Evolutionary conservation across 1,140 invertebrate species (phyloP).

Genomic region (Danaus plexippus): DNA sequence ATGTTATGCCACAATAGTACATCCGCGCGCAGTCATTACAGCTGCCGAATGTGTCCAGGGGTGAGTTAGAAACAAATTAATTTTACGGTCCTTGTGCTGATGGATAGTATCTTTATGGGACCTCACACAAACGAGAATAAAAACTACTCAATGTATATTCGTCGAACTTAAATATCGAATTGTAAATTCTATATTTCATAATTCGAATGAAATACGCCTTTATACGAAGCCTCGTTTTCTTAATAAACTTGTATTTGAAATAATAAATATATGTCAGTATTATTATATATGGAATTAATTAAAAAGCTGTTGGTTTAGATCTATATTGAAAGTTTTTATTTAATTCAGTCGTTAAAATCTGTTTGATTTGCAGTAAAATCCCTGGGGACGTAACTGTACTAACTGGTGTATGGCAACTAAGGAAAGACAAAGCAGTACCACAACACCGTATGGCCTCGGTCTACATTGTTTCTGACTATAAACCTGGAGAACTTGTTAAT

Average conservation of each 20-base stretch:
- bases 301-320: too few species aligned
- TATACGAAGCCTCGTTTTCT: too few species aligned
- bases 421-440: constrained; percentile 22
- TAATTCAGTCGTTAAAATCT: too few species aligned
- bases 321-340: too few species aligned
- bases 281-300: too few species aligned
- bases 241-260: too few species aligned
- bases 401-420: constrained; percentile 41
- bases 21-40: constrained; percentile 48
- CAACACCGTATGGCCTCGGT: constrained; percentile 35
- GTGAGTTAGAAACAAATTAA: constrained; percentile 18
- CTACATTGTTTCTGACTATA: constrained; percentile 36
- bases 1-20: constrained; percentile 52
- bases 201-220: too few species aligned
- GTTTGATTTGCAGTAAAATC: constrained; percentile 21
- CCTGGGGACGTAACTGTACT: constrained; percentile 38
- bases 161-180: too few species aligned
- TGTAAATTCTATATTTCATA: too few species aligned
- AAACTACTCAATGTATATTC: neutral
- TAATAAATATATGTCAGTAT: too few species aligned
- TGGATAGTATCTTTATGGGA: too few species aligned
- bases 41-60: constrained; percentile 49
- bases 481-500: constrained; percentile 32
- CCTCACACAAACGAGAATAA: too few species aligned
- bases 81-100: neutral